Percentiles rank a stretch among this genome's conserved stretches.
phyloP scores from a whole-genome alignment of 2,797 vertebrate genomes.

The Enteromius fasciolatus region DNA sequence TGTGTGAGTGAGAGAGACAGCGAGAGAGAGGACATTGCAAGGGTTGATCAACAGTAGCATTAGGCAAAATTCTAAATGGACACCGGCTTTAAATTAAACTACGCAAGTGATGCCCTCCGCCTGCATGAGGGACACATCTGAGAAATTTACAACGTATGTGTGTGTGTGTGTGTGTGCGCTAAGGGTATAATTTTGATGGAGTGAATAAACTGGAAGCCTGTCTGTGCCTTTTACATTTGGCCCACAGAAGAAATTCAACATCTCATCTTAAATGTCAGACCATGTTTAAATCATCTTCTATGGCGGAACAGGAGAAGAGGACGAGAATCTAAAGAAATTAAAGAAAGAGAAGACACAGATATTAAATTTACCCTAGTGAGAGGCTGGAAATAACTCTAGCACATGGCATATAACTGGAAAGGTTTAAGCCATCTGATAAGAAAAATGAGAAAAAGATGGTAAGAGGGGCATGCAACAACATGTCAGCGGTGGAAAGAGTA shows the following conservation, averaged over 20 bases:
- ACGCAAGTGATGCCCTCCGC: neutral
- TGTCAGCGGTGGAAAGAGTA: neutral
- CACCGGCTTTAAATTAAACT: constrained; percentile 30
- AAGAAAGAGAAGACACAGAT: constrained; percentile 24
- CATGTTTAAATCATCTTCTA: constrained; percentile 31
- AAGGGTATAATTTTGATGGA: neutral
- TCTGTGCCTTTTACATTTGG: constrained; percentile 28
- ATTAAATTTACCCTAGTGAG: constrained; percentile 28
- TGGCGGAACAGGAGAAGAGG: constrained; percentile 3
- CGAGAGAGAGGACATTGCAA: constrained; percentile 7
- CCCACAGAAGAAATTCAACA: constrained; percentile 25
- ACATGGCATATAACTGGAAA: constrained; percentile 9
- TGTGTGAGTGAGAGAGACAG: neutral
- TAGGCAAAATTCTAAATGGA: constrained; percentile 1
- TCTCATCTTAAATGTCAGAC: constrained; percentile 45
- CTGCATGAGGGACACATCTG: neutral
- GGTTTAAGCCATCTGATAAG: constrained; percentile 21
- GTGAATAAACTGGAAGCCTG: constrained; percentile 30
- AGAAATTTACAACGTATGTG: neutral
- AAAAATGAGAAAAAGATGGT: constrained; percentile 16
- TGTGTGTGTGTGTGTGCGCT: neutral
- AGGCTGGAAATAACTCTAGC: constrained; percentile 14
- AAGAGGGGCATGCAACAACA: neutral
- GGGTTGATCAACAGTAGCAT: constrained; percentile 10
- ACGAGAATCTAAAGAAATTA: constrained; percentile 33